These are phyloP conservation scores for Oxyura jamaicensis DNA, from an alignment of 2,113 vertebrate genomes.

Conservation along the genomic window DNA sequence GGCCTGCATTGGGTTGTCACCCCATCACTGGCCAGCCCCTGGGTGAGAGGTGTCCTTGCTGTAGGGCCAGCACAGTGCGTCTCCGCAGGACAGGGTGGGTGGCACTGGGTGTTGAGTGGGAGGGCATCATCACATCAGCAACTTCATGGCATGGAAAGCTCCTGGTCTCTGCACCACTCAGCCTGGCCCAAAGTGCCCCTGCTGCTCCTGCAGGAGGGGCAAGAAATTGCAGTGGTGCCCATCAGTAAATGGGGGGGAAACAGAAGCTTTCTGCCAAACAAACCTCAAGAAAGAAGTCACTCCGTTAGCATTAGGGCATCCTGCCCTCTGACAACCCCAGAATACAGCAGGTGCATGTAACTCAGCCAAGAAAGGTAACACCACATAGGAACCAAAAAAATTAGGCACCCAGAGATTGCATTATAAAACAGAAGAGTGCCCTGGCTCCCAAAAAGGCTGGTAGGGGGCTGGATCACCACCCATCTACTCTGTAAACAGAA, in stretches of 20 bases:
- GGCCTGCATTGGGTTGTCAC: not conserved
- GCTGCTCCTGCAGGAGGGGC: too few species aligned
- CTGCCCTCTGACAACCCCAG: not conserved
- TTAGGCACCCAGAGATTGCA: not conserved
- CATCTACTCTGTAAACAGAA: not conserved
- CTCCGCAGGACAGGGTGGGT: too few species aligned
- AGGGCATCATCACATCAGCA: too few species aligned
- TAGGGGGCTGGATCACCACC: not conserved
- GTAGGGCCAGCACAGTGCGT: not conserved
- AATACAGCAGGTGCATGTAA: fast-evolving
- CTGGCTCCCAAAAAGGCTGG: not conserved
- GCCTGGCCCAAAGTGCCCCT: too few species aligned
- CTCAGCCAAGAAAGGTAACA: not conserved
- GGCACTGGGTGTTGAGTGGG: too few species aligned
- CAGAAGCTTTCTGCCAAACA: too few species aligned
- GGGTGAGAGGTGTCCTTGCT: not conserved
- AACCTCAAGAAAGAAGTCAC: not conserved
- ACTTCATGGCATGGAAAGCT: too few species aligned
- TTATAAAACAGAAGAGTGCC: not conserved
- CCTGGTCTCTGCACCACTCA: too few species aligned
- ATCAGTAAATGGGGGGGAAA: too few species aligned
- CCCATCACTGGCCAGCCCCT: not conserved
- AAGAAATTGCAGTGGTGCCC: too few species aligned
- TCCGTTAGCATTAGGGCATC: not conserved
- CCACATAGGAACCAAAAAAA: not conserved